phyloP scores from a whole-genome alignment of 2,113 vertebrate genomes.

The Chaetorhynchus papuensis region DNA sequence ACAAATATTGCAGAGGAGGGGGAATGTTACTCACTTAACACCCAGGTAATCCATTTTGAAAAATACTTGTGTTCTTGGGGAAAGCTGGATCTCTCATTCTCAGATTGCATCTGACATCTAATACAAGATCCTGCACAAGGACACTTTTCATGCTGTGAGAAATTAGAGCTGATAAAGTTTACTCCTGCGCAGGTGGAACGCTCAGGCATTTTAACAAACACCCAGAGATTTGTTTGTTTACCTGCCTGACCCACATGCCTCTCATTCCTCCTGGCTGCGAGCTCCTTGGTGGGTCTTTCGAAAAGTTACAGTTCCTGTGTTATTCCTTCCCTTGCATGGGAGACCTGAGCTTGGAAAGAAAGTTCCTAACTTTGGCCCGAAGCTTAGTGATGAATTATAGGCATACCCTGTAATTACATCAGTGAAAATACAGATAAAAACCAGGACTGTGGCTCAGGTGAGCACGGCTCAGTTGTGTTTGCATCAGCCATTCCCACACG shows the following conservation, averaged over 20 bases:
- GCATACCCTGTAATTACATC: accelerated
- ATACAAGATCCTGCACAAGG: neutral
- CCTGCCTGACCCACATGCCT: conserved; percentile 57
- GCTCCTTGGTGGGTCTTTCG: neutral
- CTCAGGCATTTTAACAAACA: conserved; percentile 57
- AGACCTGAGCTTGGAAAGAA: neutral
- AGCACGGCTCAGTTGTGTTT: too few species aligned
- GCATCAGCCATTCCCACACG: neutral
- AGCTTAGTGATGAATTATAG: neutral
- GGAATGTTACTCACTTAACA: neutral
- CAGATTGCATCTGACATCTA: neutral
- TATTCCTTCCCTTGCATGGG: neutral
- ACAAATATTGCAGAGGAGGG: neutral
- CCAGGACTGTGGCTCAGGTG: accelerated
- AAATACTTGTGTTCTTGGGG: neutral
- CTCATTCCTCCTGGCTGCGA: conserved; percentile 43
- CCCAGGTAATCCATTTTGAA: neutral
- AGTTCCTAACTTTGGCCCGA: neutral
- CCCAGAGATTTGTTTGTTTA: conserved; percentile 49
- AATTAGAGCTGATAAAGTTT: neutral
- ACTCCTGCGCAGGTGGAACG: neutral
- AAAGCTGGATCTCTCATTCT: neutral
- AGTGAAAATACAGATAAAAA: neutral
- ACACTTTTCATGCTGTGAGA: neutral
- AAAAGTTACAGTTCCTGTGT: neutral